Evolutionary conservation across 2,113 vertebrate species (phyloP).

Genomic region (Pao palembangensis): DNA sequence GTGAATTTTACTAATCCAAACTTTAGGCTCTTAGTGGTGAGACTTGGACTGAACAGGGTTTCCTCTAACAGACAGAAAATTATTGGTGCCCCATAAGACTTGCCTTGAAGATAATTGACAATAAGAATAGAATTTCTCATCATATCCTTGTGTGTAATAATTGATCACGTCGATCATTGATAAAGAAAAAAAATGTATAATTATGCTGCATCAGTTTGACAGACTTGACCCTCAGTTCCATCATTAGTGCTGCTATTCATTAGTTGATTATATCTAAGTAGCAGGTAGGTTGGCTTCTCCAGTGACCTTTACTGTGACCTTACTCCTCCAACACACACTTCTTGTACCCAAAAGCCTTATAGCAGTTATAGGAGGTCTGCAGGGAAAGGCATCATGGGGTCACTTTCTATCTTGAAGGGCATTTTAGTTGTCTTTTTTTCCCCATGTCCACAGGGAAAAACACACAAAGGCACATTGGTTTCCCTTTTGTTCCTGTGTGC

Average conservation of each 20-base stretch:
- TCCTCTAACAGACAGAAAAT: too few relatives aligned
- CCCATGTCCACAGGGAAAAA: neutral
- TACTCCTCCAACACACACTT: neutral
- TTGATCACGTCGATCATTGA: too few relatives aligned
- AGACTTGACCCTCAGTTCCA: conserved; percentile 3
- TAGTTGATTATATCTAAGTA: conserved; percentile 14
- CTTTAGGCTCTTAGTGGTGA: neutral
- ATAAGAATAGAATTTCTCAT: too few relatives aligned
- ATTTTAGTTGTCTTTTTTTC: conserved; percentile 5
- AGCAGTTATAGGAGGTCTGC: conserved; percentile 17
- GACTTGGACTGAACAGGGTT: too few relatives aligned
- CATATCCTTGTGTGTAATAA: too few relatives aligned
- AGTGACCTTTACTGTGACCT: conserved; percentile 6
- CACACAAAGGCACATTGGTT: neutral
- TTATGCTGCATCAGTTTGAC: neutral
- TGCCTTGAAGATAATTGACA: too few relatives aligned
- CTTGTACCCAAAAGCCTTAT: conserved; percentile 7
- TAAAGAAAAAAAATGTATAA: neutral
- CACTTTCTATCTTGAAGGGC: conserved; percentile 4
- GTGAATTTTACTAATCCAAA: neutral
- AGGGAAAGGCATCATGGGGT: neutral
- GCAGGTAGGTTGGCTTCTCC: conserved; percentile 3
- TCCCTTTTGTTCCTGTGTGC: too few relatives aligned
- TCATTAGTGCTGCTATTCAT: conserved; percentile 14
- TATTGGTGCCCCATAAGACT: too few relatives aligned